Percentiles rank a stretch among this genome's conserved stretches.
Conservation (phyloP, 2,888 invertebrate species). For the Drosophila histrio region DNA sequence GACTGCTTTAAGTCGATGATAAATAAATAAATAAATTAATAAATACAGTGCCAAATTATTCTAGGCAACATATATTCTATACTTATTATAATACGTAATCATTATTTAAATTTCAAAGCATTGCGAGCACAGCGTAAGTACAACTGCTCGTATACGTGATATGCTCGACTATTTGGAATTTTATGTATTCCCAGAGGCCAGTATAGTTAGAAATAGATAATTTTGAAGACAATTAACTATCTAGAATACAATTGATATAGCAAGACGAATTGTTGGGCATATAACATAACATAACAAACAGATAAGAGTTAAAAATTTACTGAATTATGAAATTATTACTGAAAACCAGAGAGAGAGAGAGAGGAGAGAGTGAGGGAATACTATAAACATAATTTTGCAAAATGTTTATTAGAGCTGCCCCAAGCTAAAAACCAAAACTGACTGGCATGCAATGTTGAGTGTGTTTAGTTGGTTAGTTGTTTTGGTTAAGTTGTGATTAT, state of each 20-base stretch:
- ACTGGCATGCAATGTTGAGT: neutral
- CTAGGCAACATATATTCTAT: neutral
- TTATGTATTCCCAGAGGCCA: too few species aligned
- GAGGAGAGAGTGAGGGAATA: too few species aligned
- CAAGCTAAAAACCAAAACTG: neutral
- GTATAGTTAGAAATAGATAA: too few species aligned
- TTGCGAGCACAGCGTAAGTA: neutral
- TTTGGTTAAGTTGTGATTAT: conserved; percentile 64
- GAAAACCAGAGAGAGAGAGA: neutral
- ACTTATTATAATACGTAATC: neutral
- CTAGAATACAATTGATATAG: neutral
- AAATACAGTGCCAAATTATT: too few species aligned
- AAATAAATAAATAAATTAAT: too few species aligned
- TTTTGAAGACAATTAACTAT: neutral
- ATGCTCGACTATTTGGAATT: too few species aligned
- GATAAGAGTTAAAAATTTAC: conserved; percentile 2
- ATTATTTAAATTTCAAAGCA: neutral
- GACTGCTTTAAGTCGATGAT: too few species aligned
- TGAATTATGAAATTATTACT: neutral
- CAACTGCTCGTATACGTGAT: neutral
- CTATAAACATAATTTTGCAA: neutral
- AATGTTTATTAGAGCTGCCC: conserved; percentile 15
- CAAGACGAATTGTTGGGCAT: conserved; percentile 43
- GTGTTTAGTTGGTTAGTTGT: conserved; percentile 13
- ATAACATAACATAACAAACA: conserved; percentile 12